Evolutionary conservation across 2,113 vertebrate genomes (phyloP), one percentile per base, ranked within the genome.

Genomic region (Cranoglanis bouderius): DNA sequence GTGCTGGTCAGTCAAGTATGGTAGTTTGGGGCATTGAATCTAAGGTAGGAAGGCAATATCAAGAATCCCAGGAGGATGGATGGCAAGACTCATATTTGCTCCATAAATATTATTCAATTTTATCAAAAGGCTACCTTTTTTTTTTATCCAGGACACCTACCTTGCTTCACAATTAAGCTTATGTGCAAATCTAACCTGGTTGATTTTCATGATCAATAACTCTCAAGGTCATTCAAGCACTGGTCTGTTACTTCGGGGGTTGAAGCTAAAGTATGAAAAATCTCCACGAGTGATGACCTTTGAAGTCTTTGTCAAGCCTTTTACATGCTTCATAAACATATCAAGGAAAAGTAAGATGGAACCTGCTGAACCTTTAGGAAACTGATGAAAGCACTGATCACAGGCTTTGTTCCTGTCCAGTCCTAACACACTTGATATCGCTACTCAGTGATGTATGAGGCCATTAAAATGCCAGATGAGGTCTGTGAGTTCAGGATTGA

Each of bases 401-500:
- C 40, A 21, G 24, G 26, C 82, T 84, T 49, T 49, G 40, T 46
- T 19, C 40, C 40, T 67, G 26, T 67, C 40, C 40, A 24, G 59
- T 46, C 57, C 26, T 7, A 38, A 84, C 82, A 65, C 40, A 19
- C 49, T 46, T 49, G 61, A 46, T 49, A 65, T 49, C 13, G 2
- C 59, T n/a, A 63, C 38, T 8, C 14, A 2, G 61, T 84, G 61
- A 84, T 65, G 26, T 65, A 84, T 32, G 82, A 67, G 61, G 82
- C 40, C 8, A 84, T 84, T 84, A 84, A 82, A 65, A 18, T 49
- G 82, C 6, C 82, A 67, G 29, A 49, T 67, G 61, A 84, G 26
- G 59, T 32, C 21, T 84, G 19, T 29, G 59, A 84, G 82, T 8
- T 84, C 13, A 65, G 82, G 59, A 49, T 46, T 18, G 14, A 43